Base-by-base conservation (phyloP, 2,888 invertebrate species). In the Acrocyrtus sp. region DNA sequence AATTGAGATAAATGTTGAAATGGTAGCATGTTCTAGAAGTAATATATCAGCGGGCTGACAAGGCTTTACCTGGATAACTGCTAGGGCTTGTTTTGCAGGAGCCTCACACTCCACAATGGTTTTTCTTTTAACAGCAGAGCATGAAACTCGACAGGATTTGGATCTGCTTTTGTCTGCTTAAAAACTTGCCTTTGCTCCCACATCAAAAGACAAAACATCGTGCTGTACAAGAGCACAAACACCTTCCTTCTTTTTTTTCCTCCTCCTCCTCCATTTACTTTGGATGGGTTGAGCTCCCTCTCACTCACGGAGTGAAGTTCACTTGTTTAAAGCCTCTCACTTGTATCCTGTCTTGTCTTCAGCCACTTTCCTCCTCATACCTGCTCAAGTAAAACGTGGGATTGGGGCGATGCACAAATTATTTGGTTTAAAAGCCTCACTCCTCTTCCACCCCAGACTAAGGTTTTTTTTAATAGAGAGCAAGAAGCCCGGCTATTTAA, bases 1-100 rank as follows among this genome's bases (percentile, higher is more conserved):
- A 72, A 75, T 75, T 75, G 75, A 75, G 75, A 75, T 72, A 75
- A 75, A 75, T 75, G 65, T 63, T 67, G 29, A 26, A 63, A 48
- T 61, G 58, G 72, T 57, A 54, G 60, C 66, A 72, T 72, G 61
- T 45, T 66, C 66, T 65, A 29, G 45, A 56, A 65, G 72, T 56
- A 53, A 72, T 72, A 72, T 72, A 66, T 72, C 66, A 66, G 61
- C 66, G 54, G 19, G 61, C 50, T 72, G 72, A 72, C 72, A 66
- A 70, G 63, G 58, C 70, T 60, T 65, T 72, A 58, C 65, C 62
- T 69, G 60, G 61, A 69, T 69, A 54, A 61, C 45, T 69, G 61
- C 54, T 26, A 61, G 51, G 45, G 21, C 24, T 8, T 19, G 15
- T n/a, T 10, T 17, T 17, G 26, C 10, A 8, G 54, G 22, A 54